Evolutionary conservation across 1,140 invertebrate species (phyloP).

Genomic region (Elymnias hypermnestra): DNA sequence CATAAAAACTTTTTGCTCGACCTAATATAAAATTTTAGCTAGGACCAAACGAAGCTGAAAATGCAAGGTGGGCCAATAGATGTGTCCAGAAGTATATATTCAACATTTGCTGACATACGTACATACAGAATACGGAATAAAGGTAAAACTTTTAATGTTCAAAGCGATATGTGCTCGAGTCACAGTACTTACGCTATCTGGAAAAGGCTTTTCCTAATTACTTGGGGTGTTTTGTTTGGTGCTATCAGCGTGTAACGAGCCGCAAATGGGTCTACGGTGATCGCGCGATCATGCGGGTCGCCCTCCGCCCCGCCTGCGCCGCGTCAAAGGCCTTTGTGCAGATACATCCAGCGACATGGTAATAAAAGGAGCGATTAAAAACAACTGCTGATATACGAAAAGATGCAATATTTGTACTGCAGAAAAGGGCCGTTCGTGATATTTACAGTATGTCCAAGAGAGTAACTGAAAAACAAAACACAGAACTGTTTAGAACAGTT

Average conservation of each 20-base stretch:
- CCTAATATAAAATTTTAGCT: no score
- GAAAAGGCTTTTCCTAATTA: constrained; percentile 75
- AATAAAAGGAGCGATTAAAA: constrained; percentile 24
- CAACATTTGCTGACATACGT: no score
- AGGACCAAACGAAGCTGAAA: no score
- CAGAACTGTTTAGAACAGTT: no score
- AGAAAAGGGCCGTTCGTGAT: no score
- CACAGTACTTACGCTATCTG: constrained; percentile 68
- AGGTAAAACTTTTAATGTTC: constrained; percentile 9
- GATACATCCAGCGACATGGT: constrained; percentile 24
- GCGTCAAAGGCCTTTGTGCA: constrained; percentile 73
- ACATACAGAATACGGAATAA: not conserved
- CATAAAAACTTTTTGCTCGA: no score
- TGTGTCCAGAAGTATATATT: no score
- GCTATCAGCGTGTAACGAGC: constrained; percentile 72
- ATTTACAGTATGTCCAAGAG: no score
- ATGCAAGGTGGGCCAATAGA: no score
- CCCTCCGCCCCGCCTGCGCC: constrained; percentile 39
- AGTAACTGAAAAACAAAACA: no score
- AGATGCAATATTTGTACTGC: no score
- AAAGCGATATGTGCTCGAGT: constrained; percentile 12
- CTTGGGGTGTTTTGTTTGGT: constrained; percentile 73
- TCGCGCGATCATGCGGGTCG: constrained; percentile 71
- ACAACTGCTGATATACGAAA: not conserved
- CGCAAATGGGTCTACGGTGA: constrained; percentile 69